Evolutionary conservation across 2,113 vertebrate species (phyloP).

Genomic region (Lagopus muta): DNA sequence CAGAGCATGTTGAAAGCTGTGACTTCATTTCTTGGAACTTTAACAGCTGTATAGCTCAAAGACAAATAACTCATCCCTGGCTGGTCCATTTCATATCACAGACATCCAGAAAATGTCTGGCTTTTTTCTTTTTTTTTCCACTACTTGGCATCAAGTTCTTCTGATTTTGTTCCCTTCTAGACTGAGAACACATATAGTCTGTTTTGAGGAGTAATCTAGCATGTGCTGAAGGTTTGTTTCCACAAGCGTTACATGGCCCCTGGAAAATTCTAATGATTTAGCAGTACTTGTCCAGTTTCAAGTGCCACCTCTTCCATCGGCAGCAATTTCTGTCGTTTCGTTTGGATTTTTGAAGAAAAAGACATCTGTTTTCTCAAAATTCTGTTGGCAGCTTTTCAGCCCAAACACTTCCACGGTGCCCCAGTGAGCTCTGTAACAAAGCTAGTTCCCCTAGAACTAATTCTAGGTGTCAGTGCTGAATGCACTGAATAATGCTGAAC

Average conservation of each 20-base stretch:
- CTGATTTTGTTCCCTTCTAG: constrained; percentile 18
- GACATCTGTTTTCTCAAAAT: neutral
- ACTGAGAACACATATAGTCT: constrained; percentile 14
- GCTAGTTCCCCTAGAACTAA: neutral
- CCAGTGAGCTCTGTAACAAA: neutral
- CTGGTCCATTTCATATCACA: constrained; percentile 57
- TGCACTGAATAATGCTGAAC: neutral
- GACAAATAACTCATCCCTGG: constrained; percentile 58
- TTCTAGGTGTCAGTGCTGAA: neutral
- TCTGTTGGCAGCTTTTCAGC: neutral
- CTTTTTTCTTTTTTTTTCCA: neutral
- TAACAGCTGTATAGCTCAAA: constrained; percentile 47
- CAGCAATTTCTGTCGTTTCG: neutral
- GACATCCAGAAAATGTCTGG: constrained; percentile 60
- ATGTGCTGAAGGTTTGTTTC: neutral
- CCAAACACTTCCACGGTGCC: neutral
- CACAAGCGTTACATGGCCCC: neutral
- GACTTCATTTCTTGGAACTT: constrained; percentile 62
- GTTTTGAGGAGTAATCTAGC: neutral
- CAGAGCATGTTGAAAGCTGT: constrained; percentile 19
- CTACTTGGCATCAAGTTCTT: constrained; percentile 34
- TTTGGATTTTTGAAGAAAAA: neutral
- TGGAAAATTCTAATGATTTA: neutral
- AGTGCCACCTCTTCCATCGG: neutral
- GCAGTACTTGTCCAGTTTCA: neutral